phyloP scores from a whole-genome alignment of 2,113 vertebrate species.

The Caranx ignobilis region DNA sequence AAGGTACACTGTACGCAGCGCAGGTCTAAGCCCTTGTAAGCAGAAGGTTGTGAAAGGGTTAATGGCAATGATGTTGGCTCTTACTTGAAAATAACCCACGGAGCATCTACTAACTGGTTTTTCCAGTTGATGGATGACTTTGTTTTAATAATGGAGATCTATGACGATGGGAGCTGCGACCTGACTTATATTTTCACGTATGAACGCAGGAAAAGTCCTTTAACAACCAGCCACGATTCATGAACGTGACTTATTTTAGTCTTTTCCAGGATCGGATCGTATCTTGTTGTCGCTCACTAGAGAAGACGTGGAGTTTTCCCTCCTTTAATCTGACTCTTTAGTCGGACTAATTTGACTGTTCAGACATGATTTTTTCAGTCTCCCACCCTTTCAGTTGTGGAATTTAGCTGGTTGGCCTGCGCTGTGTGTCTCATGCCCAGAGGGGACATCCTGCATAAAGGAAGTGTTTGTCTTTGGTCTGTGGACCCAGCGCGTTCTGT shows the following conservation, averaged over 20 bases:
- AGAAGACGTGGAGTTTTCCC: neutral
- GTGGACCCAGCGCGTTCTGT: constrained; percentile 78
- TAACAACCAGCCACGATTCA: neutral
- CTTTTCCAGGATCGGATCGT: neutral
- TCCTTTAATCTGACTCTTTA: neutral
- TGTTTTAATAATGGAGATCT: too few species aligned
- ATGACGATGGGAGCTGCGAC: too few species aligned
- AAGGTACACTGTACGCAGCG: too few species aligned
- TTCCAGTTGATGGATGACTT: too few species aligned
- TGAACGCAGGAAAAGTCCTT: neutral
- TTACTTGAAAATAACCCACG: neutral
- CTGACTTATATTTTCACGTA: neutral
- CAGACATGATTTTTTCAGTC: constrained; percentile 49
- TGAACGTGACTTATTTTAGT: neutral
- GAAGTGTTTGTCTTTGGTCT: constrained; percentile 88
- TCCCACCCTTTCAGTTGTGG: constrained; percentile 57
- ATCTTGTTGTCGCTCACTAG: neutral
- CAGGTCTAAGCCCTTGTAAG: neutral
- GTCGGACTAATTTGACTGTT: constrained; percentile 21
- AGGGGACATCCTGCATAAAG: constrained; percentile 84
- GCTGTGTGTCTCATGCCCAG: constrained; percentile 77
- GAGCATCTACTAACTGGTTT: too few species aligned
- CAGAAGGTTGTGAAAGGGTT: neutral
- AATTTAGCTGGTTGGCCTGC: constrained; percentile 79
- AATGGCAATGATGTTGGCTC: neutral